These are phyloP conservation scores for Dinocampus coccinellae DNA, from an alignment of 2,888 invertebrate species.

Conservation along the genomic window DNA sequence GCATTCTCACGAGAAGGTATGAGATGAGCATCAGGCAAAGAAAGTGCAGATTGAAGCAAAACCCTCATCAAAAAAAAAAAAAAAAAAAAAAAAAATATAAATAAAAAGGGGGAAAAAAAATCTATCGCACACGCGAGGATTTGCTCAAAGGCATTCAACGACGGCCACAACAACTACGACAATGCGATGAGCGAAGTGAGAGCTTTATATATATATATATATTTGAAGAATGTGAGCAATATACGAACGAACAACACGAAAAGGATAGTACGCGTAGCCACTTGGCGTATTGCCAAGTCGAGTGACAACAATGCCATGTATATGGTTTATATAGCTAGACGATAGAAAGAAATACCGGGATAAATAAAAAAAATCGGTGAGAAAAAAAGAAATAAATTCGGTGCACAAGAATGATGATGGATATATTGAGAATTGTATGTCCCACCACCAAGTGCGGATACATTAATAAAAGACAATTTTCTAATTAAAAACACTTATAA, in stretches of 20 bases:
- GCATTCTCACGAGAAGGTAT: conserved; percentile 11
- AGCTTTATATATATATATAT: not conserved
- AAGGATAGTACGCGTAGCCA: conserved; percentile 30
- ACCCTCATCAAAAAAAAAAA: too few species aligned
- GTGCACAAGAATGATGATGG: not conserved
- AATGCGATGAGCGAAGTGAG: not conserved
- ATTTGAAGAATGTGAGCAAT: not conserved
- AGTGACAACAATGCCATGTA: conserved; percentile 50
- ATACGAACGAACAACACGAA: not conserved
- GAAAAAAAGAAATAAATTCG: not conserved
- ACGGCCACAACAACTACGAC: not conserved
- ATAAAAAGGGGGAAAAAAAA: not conserved
- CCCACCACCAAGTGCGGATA: too few species aligned
- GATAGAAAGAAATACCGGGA: too few species aligned
- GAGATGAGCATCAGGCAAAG: not conserved
- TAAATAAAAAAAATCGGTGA: not conserved
- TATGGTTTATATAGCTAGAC: conserved; percentile 6
- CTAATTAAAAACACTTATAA: too few species aligned
- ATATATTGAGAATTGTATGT: too few species aligned
- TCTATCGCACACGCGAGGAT: conserved; percentile 13
- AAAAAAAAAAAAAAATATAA: not conserved
- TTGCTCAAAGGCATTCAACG: conserved; percentile 13
- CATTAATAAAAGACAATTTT: too few species aligned
- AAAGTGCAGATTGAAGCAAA: not conserved
- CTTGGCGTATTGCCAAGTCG: conserved; percentile 50